Evolutionary conservation across 2,888 invertebrate species (phyloP), one percentile per base, ranked within the genome.

Genomic region (Nemotelus nigrinus): DNA sequence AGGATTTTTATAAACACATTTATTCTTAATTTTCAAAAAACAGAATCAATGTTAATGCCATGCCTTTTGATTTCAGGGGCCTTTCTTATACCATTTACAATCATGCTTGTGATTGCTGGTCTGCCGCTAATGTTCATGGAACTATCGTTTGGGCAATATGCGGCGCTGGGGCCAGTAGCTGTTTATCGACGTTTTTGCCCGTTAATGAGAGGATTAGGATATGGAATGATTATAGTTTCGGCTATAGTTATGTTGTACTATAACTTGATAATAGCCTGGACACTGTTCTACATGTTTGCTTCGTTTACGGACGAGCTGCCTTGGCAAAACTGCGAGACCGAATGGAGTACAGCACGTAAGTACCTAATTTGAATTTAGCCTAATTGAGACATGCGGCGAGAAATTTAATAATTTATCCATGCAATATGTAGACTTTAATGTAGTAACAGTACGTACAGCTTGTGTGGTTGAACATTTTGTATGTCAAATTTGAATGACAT

Each of bases 101-200:
- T 94, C 79, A 93, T 95, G 92, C 89, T 96, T 80, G 89, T 95
- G 82, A 91, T 94, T 82, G 93, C 93, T 76, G 94, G 94, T 5
- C 88, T 95, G 76, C 95, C 95, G 45, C 89, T 95, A 5, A 93
- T 95, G 90, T 94, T 94, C 83, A 93, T 94, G 92, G 95, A 95
- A 85, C 88, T 94, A n/a, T 92, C 94, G 0, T 91, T 96, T 80
- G 95, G 95, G 0, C 95, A 96, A 85, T 96, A 93, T 84, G 94
- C 93, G 47, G 93, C 92, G 3, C 85, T 93, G 76, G 93, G 93
- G 7, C 94, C 95, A 0, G 93, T 94, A 25, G 93, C 93, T 25
- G 93, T 94, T 68, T 95, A 94, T 89, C 91, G 92, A 82, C 91
- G 92, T 82, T 93, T 95, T 85, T 94, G 86, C 79, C 86, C 86